These are phyloP conservation scores for Euwallacea fornicatus DNA, from an alignment of 1,140 invertebrate genomes.

Conservation along the genomic window DNA sequence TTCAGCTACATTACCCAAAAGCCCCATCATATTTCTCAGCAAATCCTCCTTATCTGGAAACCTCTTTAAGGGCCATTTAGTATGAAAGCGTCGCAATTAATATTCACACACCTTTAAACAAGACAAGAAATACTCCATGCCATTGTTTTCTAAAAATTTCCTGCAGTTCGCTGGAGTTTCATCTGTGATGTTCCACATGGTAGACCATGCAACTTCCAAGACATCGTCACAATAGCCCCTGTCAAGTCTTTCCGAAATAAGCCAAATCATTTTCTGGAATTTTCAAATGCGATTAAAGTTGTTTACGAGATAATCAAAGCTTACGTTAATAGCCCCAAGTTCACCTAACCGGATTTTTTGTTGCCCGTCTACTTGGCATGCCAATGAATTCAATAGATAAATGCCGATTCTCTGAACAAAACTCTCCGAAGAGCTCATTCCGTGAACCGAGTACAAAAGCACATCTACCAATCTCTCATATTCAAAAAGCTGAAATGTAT, in stretches of 20 bases:
- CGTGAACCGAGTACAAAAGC: slow-evolving; percentile 78
- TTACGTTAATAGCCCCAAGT: slow-evolving; percentile 82
- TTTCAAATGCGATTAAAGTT: slow-evolving; percentile 14
- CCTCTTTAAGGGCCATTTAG: slow-evolving; percentile 57
- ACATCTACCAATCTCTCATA: slow-evolving; percentile 87
- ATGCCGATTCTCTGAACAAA: slow-evolving; percentile 94
- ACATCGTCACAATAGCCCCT: slow-evolving; percentile 87
- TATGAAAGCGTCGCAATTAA: no score
- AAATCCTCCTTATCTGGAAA: slow-evolving; percentile 88
- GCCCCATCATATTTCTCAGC: slow-evolving; percentile 94
- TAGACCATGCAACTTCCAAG: slow-evolving; percentile 96
- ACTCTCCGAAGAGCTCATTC: slow-evolving; percentile 75
- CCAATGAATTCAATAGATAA: slow-evolving; percentile 91
- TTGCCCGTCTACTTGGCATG: slow-evolving; percentile 91
- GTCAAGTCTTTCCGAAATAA: slow-evolving; percentile 77
- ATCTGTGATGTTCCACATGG: slow-evolving; percentile 98
- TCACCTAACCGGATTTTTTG: slow-evolving; percentile 91
- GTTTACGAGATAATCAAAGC: slow-evolving; percentile 22
- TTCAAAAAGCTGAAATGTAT: slow-evolving; percentile 74
- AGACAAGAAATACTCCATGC: slow-evolving; percentile 83
- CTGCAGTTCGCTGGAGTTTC: slow-evolving; percentile 92
- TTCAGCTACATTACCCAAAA: slow-evolving; percentile 95
- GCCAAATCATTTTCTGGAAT: slow-evolving; percentile 78
- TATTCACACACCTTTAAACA: slow-evolving; percentile 70
- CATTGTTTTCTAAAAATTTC: slow-evolving; percentile 81